These are phyloP conservation scores for Stenotaenia linearis DNA, from an alignment of 2,888 invertebrate genomes.

Conservation along the genomic window DNA sequence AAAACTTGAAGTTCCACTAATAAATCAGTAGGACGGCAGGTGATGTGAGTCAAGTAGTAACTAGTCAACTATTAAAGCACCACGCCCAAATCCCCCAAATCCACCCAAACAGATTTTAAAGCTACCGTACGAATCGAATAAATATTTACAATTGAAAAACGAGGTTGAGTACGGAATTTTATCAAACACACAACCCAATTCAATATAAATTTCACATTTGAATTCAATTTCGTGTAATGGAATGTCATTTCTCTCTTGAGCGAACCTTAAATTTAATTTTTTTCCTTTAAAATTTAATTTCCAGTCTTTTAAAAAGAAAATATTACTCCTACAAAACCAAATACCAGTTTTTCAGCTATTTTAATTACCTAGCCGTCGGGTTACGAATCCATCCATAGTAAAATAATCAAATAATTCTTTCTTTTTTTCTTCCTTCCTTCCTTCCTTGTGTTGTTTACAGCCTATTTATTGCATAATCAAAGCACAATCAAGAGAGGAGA, in stretches of 20 bases:
- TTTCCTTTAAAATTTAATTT: neutral
- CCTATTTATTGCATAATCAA: constrained; percentile 24
- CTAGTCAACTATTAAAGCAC: neutral
- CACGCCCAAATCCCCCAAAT: neutral
- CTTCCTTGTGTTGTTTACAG: constrained; percentile 6
- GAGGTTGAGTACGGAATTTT: neutral
- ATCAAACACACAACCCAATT: neutral
- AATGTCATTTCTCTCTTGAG: too few relatives aligned
- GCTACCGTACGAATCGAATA: neutral
- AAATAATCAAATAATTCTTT: constrained; percentile 6
- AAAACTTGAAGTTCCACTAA: neutral
- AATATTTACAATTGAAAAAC: neutral
- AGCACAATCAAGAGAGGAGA: constrained; percentile 24
- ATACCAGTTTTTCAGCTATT: neutral
- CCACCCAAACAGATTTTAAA: neutral
- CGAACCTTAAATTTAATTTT: neutral
- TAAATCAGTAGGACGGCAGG: neutral
- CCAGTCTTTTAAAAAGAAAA: neutral
- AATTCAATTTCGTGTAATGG: neutral
- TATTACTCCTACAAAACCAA: too few relatives aligned
- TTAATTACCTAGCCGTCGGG: neutral
- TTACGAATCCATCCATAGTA: neutral
- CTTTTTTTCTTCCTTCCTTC: neutral
- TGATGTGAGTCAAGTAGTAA: constrained; percentile 6
- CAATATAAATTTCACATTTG: neutral